phyloP scores from a whole-genome alignment of 1,140 invertebrate genomes.

The Habropoda laboriosa region DNA sequence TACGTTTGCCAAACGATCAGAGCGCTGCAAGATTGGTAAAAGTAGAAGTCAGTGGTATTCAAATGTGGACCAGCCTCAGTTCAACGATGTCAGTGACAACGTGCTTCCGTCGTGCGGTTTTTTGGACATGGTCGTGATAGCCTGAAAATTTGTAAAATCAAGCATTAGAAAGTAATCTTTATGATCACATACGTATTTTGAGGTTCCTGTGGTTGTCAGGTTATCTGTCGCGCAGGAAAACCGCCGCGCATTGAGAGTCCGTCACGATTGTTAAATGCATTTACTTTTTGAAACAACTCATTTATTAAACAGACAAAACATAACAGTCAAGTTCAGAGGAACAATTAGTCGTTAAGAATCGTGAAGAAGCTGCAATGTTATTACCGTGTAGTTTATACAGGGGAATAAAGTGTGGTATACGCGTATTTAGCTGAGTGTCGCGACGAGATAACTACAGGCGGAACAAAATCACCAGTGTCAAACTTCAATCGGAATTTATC shows the following conservation, averaged over 20 bases:
- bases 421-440: too few species aligned
- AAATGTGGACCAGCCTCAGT: not conserved
- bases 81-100: not conserved
- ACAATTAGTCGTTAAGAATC: not conserved
- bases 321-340: not conserved
- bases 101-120: not conserved
- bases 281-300: too few species aligned
- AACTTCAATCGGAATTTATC: not conserved
- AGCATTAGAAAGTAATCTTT: too few species aligned
- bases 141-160: not conserved
- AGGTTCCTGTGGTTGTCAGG: not conserved
- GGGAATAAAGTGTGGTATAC: not conserved
- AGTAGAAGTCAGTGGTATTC: not conserved
- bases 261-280: not conserved
- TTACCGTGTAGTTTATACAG: not conserved
- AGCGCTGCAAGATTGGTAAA: not conserved
- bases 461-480: not conserved
- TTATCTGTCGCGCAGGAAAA: not conserved
- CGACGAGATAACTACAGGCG: not conserved
- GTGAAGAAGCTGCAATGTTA: not conserved
- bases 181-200: not conserved
- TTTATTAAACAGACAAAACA: not conserved
- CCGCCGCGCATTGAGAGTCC: not conserved
- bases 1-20: constrained; percentile 22
- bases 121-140: not conserved